These are phyloP conservation scores for Myiopsitta monachus DNA, from an alignment of 2,113 vertebrate genomes.

Conservation along the genomic window DNA sequence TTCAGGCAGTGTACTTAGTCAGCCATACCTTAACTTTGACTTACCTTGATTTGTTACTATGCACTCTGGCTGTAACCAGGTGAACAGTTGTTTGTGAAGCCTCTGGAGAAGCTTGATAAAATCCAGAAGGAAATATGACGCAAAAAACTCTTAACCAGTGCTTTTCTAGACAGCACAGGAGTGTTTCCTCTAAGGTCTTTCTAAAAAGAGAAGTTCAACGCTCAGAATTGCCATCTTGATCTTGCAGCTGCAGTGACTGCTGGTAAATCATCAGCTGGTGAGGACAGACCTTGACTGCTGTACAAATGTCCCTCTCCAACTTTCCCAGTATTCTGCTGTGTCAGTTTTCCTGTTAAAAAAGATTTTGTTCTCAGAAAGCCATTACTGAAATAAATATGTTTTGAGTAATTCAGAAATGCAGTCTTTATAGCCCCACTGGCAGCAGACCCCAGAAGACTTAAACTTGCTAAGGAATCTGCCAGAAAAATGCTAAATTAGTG, in stretches of 20 bases:
- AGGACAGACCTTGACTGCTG: background rate
- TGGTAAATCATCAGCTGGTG: background rate
- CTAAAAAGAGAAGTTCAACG: background rate
- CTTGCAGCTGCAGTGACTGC: background rate
- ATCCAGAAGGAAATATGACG: background rate
- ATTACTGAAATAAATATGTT: slow-evolving; percentile 40
- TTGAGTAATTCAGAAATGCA: slow-evolving; percentile 38
- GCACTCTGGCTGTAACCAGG: background rate
- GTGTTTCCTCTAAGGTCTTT: background rate
- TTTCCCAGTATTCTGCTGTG: background rate
- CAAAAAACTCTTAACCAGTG: background rate
- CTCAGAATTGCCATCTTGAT: background rate
- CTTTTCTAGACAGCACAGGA: background rate
- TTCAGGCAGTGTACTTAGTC: background rate
- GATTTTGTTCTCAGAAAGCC: background rate
- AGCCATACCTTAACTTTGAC: background rate
- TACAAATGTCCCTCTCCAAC: background rate
- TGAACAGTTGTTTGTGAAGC: background rate
- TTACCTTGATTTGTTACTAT: background rate
- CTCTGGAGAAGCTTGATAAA: background rate
- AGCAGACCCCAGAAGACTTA: background rate
- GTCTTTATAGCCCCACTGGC: slow-evolving; percentile 27
- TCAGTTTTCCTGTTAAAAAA: slow-evolving; percentile 2
- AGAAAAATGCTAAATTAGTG: background rate
- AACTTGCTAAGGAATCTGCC: slow-evolving; percentile 9